phyloP scores from a whole-genome alignment of 1,140 invertebrate species.

The Nephila pilipes region DNA sequence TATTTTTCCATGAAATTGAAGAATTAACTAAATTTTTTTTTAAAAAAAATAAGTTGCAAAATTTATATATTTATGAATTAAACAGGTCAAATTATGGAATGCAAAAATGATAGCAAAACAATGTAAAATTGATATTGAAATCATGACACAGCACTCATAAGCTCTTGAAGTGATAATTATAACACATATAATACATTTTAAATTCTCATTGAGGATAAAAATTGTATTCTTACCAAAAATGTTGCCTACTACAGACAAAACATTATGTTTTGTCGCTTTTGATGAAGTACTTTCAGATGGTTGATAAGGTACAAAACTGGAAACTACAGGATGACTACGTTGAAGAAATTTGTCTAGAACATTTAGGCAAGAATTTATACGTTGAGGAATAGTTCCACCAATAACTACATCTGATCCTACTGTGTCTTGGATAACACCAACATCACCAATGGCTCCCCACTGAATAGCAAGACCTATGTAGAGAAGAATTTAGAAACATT shows the following conservation, averaged over 20 bases:
- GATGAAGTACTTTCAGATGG: conserved; percentile 45
- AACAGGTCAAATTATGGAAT: too few relatives aligned
- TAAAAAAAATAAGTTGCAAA: too few relatives aligned
- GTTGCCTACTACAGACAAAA: conserved; percentile 57
- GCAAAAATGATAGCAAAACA: too few relatives aligned
- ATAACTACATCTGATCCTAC: conserved; percentile 95
- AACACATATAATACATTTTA: too few relatives aligned
- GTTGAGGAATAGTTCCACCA: conserved; percentile 95
- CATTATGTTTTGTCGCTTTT: conserved; percentile 66
- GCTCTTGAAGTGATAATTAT: too few relatives aligned
- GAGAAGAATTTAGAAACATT: too few relatives aligned
- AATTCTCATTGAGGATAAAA: too few relatives aligned
- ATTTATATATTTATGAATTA: too few relatives aligned
- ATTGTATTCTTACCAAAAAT: conserved; percentile 67
- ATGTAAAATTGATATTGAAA: too few relatives aligned
- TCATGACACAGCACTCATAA: too few relatives aligned
- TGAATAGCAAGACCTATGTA: conserved; percentile 89
- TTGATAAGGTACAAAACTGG: conserved; percentile 87
- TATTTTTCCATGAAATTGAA: too few relatives aligned
- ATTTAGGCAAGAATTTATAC: conserved; percentile 92
- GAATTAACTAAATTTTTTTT: too few relatives aligned
- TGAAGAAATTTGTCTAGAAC: conserved; percentile 94
- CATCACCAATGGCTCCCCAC: conserved; percentile 99
- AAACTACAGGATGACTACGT: conserved; percentile 90
- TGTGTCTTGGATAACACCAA: conserved; percentile 93